phyloP scores from a whole-genome alignment of 2,113 vertebrate genomes.

The Echinops telfairi region DNA sequence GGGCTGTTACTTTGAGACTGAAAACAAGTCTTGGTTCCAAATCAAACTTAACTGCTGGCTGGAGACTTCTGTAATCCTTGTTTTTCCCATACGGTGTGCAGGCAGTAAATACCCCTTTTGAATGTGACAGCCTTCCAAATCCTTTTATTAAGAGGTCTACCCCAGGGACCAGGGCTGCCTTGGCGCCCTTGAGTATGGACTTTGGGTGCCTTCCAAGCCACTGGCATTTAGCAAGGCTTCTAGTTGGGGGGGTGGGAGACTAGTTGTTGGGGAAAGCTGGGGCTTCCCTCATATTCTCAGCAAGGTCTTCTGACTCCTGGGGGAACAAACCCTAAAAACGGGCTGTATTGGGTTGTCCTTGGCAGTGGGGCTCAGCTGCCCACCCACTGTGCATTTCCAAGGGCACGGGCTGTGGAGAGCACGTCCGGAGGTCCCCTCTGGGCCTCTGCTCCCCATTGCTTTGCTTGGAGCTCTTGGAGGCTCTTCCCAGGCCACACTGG shows the following conservation, averaged over 20 bases:
- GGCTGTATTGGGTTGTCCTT: background rate
- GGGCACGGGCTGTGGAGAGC: background rate
- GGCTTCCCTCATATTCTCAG: background rate
- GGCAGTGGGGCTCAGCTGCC: too few relatives aligned
- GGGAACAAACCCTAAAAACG: background rate
- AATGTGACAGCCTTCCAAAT: background rate
- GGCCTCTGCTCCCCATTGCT: background rate
- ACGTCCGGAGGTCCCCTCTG: background rate
- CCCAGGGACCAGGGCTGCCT: background rate
- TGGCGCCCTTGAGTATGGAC: fast-evolving
- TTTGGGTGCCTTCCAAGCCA: background rate
- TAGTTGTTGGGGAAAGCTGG: background rate
- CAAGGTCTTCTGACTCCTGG: background rate
- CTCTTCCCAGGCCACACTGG: background rate
- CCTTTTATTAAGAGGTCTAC: background rate
- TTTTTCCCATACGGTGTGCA: background rate
- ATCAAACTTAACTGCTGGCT: background rate
- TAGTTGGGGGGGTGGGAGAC: background rate
- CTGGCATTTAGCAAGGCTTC: background rate
- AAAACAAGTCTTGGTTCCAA: background rate
- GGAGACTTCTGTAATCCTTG: background rate
- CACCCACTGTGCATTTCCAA: background rate
- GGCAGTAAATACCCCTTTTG: background rate
- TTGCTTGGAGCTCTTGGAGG: background rate
- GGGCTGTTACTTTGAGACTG: background rate